A percentile compares a stretch with the other conserved stretches of the same genome.
These are phyloP conservation scores for Corythoichthys haematopterus DNA, from an alignment of 2,113 vertebrate species.

Conservation along the genomic window DNA sequence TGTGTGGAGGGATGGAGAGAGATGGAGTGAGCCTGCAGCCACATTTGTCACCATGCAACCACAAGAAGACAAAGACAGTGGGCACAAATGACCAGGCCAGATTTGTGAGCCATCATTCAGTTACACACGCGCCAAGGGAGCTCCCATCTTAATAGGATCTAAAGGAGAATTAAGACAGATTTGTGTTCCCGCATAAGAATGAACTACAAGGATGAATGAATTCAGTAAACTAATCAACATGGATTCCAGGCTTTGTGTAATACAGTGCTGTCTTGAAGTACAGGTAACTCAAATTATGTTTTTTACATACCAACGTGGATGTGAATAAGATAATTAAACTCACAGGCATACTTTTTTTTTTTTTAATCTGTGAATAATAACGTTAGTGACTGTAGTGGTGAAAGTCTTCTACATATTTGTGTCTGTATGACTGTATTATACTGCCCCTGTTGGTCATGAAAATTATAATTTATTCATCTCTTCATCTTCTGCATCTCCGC, in stretches of 20 bases:
- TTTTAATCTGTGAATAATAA: no score
- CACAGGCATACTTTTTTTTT: no score
- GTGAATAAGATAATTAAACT: no score
- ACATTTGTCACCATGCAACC: conserved; percentile 40
- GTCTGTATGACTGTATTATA: no score
- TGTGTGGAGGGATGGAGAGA: conserved; percentile 4
- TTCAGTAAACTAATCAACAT: neutral
- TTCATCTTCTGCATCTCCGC: no score
- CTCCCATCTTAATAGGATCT: conserved; percentile 35
- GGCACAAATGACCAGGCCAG: conserved; percentile 42
- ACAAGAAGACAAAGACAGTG: conserved; percentile 21
- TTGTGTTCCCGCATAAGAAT: conserved; percentile 2
- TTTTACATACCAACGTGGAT: neutral
- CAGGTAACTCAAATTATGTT: neutral
- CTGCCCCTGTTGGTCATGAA: no score
- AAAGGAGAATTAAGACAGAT: conserved; percentile 37
- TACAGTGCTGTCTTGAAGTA: neutral
- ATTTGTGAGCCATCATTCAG: conserved; percentile 51
- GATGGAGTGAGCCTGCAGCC: conserved; percentile 36
- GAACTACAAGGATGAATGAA: neutral
- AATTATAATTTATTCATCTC: no score
- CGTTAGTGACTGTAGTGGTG: no score
- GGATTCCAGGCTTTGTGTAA: neutral
- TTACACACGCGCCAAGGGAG: conserved; percentile 27
- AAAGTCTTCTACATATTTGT: no score